phyloP scores from a whole-genome alignment of 1,140 invertebrate species.

The Parapsyche elsis region DNA sequence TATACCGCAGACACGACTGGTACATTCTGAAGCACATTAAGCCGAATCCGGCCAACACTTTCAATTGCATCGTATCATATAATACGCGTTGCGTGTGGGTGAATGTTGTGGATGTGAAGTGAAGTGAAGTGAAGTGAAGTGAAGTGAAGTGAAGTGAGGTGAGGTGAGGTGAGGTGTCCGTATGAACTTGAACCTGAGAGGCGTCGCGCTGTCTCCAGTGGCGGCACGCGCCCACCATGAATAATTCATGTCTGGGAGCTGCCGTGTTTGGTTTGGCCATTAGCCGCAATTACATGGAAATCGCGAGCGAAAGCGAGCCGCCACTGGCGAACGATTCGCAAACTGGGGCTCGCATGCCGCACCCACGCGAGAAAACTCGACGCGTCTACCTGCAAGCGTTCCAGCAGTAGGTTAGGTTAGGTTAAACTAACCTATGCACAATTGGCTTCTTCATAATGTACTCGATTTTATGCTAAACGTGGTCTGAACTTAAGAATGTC shows the following conservation, averaged over 20 bases:
- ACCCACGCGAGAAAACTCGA: not conserved
- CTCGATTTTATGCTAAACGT: too few species aligned
- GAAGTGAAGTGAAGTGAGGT: not conserved
- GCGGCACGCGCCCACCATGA: slow-evolving; percentile 28
- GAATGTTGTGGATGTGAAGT: not conserved
- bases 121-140: not conserved
- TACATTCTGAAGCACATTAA: too few species aligned
- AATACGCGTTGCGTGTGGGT: not conserved
- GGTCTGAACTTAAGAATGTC: too few species aligned
- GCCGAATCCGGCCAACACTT: too few species aligned
- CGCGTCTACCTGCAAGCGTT: too few species aligned
- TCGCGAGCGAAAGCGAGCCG: slow-evolving; percentile 34
- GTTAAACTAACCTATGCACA: too few species aligned
- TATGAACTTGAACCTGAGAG: slow-evolving; percentile 13
- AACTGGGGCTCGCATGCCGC: not conserved
- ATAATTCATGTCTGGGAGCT: slow-evolving; percentile 24
- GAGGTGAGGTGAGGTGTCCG: not conserved
- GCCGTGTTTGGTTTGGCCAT: slow-evolving; percentile 48
- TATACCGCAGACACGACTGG: too few species aligned
- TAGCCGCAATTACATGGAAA: slow-evolving; percentile 53
- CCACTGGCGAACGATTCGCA: not conserved
- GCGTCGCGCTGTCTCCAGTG: not conserved
- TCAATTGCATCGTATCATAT: too few species aligned
- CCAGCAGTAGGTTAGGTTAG: too few species aligned
- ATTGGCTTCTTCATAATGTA: too few species aligned